Percentiles rank a stretch among this genome's conserved stretches.
Evolutionary conservation across 1,140 invertebrate genomes (phyloP).

Genomic region (Penaeus vannamei): DNA sequence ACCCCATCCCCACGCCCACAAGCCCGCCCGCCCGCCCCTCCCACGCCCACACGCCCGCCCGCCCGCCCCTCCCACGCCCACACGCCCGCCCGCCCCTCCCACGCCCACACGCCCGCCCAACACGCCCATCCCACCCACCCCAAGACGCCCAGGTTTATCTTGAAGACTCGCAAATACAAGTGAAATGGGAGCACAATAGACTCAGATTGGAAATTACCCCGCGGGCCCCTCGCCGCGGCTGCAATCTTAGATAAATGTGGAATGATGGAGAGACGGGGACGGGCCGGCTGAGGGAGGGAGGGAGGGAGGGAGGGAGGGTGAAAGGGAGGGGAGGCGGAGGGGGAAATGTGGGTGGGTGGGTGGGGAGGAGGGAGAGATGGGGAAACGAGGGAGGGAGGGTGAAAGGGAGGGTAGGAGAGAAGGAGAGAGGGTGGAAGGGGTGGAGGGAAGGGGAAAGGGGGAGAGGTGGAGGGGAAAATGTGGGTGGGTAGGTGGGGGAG

Average conservation of each 20-base stretch:
- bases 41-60: neutral
- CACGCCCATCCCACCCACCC: neutral
- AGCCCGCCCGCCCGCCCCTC: neutral
- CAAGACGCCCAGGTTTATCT: neutral
- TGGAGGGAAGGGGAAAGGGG: no score
- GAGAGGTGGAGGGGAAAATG: no score
- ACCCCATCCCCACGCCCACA: neutral
- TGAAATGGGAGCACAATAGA: conserved; percentile 34
- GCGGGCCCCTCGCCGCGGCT: conserved; percentile 7
- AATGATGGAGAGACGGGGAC: neutral
- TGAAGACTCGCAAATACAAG: conserved; percentile 18
- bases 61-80: neutral
- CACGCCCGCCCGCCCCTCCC: no score
- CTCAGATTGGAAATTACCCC: conserved; percentile 46
- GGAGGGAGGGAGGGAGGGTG: neutral
- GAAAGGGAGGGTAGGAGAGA: neutral
- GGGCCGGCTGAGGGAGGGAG: neutral
- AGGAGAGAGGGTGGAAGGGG: no score
- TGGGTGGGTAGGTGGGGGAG: no score
- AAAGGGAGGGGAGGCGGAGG: no score
- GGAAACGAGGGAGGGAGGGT: neutral
- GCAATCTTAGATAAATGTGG: conserved; percentile 16
- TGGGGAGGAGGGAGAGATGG: no score
- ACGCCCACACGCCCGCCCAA: no score
- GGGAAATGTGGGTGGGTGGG: no score